Conservation (phyloP, 2,113 vertebrate species). For the Tamias sibiricus region DNA sequence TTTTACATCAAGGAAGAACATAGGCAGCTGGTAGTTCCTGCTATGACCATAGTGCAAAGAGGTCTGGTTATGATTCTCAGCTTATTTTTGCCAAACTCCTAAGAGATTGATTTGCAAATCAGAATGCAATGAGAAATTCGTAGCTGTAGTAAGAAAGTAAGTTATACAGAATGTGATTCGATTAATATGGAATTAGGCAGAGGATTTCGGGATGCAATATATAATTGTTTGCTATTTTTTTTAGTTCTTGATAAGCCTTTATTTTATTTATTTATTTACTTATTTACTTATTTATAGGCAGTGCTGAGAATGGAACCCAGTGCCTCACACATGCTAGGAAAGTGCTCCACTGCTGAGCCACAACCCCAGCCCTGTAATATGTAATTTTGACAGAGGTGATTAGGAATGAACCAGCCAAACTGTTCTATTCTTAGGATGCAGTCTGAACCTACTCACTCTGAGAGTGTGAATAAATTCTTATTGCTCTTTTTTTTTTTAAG, state of each 20-base stretch:
- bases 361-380: neutral
- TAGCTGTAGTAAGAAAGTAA: neutral
- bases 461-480: neutral
- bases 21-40: neutral
- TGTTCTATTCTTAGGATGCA: neutral
- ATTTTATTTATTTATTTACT: too few relatives aligned
- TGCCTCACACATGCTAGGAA: too few relatives aligned
- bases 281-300: too few relatives aligned
- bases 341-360: too few relatives aligned
- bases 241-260: too few relatives aligned
- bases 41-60: neutral
- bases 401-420: neutral
- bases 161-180: neutral
- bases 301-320: too few relatives aligned
- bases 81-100: neutral
- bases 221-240: neutral
- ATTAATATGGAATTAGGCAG: neutral
- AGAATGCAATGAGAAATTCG: slow-evolving; percentile 21
- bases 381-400: neutral
- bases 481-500: neutral
- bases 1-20: neutral
- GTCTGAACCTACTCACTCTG: neutral
- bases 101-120: neutral
- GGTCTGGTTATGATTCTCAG: neutral
- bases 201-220: neutral